Evolutionary conservation across 2,797 vertebrate genomes (phyloP), one percentile per base, ranked within the genome.

Genomic region (Ambastaia sidthimunki): DNA sequence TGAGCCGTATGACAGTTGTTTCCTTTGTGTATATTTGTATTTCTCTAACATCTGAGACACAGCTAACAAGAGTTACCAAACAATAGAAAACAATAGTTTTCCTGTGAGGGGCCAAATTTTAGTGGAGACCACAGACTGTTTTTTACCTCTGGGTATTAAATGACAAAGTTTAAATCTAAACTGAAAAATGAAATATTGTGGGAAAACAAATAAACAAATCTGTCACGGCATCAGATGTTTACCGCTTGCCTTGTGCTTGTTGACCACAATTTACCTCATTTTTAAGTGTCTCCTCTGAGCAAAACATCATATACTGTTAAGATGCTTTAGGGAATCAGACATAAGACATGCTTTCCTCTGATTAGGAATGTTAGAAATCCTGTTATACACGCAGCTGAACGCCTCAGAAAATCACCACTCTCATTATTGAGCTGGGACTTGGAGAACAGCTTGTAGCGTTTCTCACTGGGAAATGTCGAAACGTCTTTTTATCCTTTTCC

Each of bases 331-430:
- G 90, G 90, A 92, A 91, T 91, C 88, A 85, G 84, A 86, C 82
- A 91, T 90, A 91, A 87, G 90, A 93, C 90, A 90, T 84, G 91
- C 90, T 87, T 84, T 71, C 88, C 88, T 91, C 90, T 87, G 86
- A 93, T 94, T 93, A 93, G 91, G 91, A 92, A 90, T 90, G 91
- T 90, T 91, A 83, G 87, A 92, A 93, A 94, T 94, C 92, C 93
- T 92, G 93, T 93, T 93, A 93, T 89, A 89, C 91, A 91, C 88
- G 83, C 78, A 89, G 88, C 86, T 83, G 89, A 92, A 92, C 89
- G 87, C 88, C 88, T 85, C 76, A 88, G 89, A 92, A 89, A 88
- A 84, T 88, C 91, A 89, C 86, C 81, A 78, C 87, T 86, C 89
- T 89, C 84, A 85, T 90, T 90, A 89, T 90, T 89, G 50, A 89